Conservation (phyloP, 2,888 invertebrate genomes). For the Trachelus stipa region DNA sequence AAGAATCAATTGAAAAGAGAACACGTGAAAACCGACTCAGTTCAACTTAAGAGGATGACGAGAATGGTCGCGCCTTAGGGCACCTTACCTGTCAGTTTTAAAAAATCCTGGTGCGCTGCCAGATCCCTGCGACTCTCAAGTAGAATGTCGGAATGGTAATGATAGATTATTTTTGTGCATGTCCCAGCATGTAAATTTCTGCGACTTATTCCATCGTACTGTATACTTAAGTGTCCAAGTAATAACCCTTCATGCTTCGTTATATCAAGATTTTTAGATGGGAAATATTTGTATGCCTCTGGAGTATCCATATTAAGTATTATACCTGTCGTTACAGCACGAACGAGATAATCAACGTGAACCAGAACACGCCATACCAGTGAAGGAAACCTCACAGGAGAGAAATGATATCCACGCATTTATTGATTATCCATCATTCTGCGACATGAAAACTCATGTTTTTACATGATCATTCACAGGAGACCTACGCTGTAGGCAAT, state of each 20-base stretch:
- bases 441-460: background rate
- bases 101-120: background rate
- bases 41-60: background rate
- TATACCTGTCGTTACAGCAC: conserved; percentile 74
- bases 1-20: background rate
- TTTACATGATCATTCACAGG: background rate
- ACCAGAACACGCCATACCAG: conserved; percentile 86
- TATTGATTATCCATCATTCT: background rate
- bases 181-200: conserved; percentile 7
- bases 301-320: background rate
- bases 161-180: background rate
- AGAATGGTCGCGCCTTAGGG: background rate
- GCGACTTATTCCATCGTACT: background rate
- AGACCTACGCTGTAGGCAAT: background rate
- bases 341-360: conserved; percentile 91
- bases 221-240: background rate
- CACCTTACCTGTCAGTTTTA: background rate
- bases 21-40: background rate
- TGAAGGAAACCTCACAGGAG: conserved; percentile 58
- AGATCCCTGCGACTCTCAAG: background rate
- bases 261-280: conserved; percentile 47
- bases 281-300: conserved; percentile 46
- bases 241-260: conserved; percentile 14
- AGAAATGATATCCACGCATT: background rate
- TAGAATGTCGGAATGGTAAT: background rate